phyloP scores from a whole-genome alignment of 1,140 invertebrate species.

The Carposina sasakii region DNA sequence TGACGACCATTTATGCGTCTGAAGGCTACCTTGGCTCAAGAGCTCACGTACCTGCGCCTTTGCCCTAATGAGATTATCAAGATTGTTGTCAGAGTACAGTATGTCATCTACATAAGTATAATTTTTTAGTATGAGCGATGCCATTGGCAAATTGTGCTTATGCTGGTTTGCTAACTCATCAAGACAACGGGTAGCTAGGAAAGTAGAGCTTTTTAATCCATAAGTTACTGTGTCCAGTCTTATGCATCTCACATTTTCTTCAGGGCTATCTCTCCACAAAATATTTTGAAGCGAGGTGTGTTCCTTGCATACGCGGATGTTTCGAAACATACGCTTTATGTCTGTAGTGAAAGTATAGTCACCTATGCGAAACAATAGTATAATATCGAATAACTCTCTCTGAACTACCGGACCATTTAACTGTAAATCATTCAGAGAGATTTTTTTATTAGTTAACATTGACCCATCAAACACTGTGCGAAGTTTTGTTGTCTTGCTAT shows the following conservation, averaged over 20 bases:
- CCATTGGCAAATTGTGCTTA: background rate
- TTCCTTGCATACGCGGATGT: background rate
- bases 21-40: background rate
- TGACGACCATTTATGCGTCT: conserved; percentile 4
- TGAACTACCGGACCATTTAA: conserved; percentile 2
- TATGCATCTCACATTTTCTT: conserved; percentile 3
- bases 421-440: conserved; percentile 5
- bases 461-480: conserved; percentile 5
- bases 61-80: background rate
- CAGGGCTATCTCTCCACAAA: conserved; percentile 1
- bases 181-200: conserved; percentile 1
- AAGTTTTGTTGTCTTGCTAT: background rate
- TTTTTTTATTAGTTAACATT: background rate
- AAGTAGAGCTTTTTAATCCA: conserved; percentile 1
- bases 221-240: conserved; percentile 1
- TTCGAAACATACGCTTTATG: conserved; percentile 3
- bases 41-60: background rate
- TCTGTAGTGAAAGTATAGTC: conserved; percentile 1
- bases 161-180: background rate
- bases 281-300: conserved; percentile 7
- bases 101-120: conserved; percentile 7
- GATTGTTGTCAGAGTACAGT: background rate
- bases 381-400: conserved; percentile 3
- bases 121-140: conserved; percentile 4
- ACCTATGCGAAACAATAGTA: background rate